These are phyloP conservation scores for Caenorhabditis tropicalis DNA, from an alignment of 1,140 invertebrate species.

Conservation along the genomic window DNA sequence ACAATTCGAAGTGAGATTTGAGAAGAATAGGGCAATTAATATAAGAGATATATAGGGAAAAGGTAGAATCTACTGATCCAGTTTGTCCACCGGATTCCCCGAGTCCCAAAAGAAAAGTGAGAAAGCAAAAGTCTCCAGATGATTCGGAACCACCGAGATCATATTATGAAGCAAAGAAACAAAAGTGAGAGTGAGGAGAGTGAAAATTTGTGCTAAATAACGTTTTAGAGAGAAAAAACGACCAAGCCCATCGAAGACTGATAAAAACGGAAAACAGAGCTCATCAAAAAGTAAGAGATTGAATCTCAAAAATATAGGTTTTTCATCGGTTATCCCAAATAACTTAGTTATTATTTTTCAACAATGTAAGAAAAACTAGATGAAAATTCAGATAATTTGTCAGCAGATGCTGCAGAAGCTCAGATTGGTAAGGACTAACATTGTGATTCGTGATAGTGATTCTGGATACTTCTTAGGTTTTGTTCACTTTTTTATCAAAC, in stretches of 20 bases:
- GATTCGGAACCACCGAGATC: neutral
- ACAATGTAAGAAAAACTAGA: neutral
- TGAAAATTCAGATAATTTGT: neutral
- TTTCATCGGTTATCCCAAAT: neutral
- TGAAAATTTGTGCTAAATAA: neutral
- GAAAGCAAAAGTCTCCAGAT: neutral
- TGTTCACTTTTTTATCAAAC: too few species aligned
- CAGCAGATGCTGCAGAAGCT: neutral
- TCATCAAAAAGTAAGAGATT: neutral
- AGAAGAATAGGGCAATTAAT: neutral
- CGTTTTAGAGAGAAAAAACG: neutral
- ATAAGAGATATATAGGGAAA: neutral
- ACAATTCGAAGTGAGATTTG: neutral
- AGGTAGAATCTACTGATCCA: neutral
- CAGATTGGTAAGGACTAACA: neutral
- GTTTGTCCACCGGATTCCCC: neutral
- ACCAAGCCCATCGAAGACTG: neutral
- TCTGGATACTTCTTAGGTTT: too few species aligned
- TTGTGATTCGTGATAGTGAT: neutral
- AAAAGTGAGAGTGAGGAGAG: neutral
- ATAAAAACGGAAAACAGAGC: neutral
- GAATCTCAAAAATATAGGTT: neutral
- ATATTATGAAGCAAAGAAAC: constrained; percentile 9
- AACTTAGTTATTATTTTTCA: neutral
- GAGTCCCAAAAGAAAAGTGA: constrained; percentile 12